These are phyloP conservation scores for Manacus vitellinus DNA, from an alignment of 2,113 vertebrate species.

Conservation along the genomic window DNA sequence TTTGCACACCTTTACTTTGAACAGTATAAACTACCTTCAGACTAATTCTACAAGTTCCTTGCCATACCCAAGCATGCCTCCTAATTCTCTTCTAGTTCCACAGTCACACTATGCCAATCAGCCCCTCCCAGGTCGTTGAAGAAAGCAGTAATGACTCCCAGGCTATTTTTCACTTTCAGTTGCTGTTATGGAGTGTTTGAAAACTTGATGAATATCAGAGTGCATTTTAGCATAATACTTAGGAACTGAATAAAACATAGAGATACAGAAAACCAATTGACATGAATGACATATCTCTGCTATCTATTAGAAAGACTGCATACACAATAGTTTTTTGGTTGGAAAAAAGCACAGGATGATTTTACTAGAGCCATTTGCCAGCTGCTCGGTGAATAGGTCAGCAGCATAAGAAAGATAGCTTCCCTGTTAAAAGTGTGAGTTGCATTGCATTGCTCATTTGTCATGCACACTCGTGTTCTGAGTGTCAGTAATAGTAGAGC, in stretches of 20 bases:
- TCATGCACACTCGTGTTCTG: not conserved
- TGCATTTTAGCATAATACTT: slow-evolving; percentile 65
- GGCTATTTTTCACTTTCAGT: slow-evolving; percentile 49
- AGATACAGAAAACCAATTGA: slow-evolving; percentile 56
- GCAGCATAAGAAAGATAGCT: slow-evolving; percentile 27
- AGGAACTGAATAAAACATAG: slow-evolving; percentile 70
- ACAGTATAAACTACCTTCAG: not conserved
- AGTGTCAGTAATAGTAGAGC: not conserved
- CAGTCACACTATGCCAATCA: not conserved
- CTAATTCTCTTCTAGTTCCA: not conserved
- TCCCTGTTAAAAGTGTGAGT: slow-evolving; percentile 13
- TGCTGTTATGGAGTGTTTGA: slow-evolving; percentile 65
- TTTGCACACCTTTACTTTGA: not conserved
- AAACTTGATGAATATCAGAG: slow-evolving; percentile 67
- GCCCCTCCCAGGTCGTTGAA: slow-evolving; percentile 41
- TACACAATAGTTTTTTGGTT: slow-evolving; percentile 62
- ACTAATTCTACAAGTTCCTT: not conserved
- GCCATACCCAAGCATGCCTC: not conserved
- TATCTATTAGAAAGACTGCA: slow-evolving; percentile 66
- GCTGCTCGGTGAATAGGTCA: slow-evolving; percentile 70
- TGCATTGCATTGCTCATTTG: not conserved
- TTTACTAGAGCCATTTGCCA: slow-evolving; percentile 66
- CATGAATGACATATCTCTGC: slow-evolving; percentile 63
- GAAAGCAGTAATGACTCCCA: slow-evolving; percentile 25
- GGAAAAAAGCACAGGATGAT: slow-evolving; percentile 46